Conservation (phyloP, 30 jellyfish, hydroid and myxozoan species). For the Aurelia sp. region DNA sequence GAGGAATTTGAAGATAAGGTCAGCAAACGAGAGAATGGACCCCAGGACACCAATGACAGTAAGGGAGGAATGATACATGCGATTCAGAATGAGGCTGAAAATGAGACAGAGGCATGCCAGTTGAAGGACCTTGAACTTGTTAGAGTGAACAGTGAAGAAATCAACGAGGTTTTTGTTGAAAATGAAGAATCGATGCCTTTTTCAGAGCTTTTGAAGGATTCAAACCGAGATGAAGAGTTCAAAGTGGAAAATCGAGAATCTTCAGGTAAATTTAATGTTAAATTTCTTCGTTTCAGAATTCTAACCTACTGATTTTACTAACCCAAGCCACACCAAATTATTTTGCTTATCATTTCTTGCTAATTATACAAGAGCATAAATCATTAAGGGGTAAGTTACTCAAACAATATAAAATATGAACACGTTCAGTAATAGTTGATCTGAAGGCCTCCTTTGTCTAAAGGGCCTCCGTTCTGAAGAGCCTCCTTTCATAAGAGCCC, state of each 20-base stretch:
- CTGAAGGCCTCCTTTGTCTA: no score
- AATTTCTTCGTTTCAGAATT: no score
- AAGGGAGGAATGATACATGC: not conserved
- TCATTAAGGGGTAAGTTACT: no score
- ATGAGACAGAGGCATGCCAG: constrained; percentile 2
- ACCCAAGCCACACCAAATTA: no score
- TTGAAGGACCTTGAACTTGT: constrained; percentile 27
- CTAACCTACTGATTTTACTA: no score
- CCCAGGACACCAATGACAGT: not conserved
- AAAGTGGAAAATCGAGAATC: not conserved
- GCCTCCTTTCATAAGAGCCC: no score
- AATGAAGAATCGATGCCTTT: constrained; percentile 18
- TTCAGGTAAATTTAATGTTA: constrained; percentile 4
- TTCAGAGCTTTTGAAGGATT: not conserved
- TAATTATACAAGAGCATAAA: no score
- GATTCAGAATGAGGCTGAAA: not conserved
- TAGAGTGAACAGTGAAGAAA: constrained; percentile 33
- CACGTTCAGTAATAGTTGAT: no score
- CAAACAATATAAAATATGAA: no score
- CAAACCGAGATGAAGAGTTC: not conserved
- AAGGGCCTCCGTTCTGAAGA: no score
- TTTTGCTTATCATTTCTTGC: no score
- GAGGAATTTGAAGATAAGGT: constrained; percentile 38
- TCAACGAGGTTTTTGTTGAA: constrained; percentile 40
- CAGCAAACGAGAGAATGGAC: not conserved